Conservation (phyloP, 2,888 invertebrate genomes). For the Parnassius orleans region DNA sequence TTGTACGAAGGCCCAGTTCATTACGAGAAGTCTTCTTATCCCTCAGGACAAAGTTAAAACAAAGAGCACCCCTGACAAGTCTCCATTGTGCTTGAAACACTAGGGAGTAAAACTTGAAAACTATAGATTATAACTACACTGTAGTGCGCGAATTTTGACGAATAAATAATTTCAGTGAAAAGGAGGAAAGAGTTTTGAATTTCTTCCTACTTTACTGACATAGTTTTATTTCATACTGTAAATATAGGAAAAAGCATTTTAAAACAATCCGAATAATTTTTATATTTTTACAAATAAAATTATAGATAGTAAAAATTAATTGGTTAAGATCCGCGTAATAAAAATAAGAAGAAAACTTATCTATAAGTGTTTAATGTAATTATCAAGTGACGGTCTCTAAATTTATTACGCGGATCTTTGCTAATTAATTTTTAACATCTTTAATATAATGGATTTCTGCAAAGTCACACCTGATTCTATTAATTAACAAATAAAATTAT, state of each 20-base stretch:
- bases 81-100: slow-evolving; percentile 17
- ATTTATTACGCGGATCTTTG: no score
- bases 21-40: slow-evolving; percentile 15
- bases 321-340: no score
- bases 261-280: no score
- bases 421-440: no score
- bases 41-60: slow-evolving; percentile 17
- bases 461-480: no score
- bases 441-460: no score
- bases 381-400: no score
- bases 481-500: no score
- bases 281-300: no score
- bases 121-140: slow-evolving; percentile 19
- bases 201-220: slow-evolving; percentile 3
- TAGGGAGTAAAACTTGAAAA: slow-evolving; percentile 17
- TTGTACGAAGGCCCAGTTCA: slow-evolving; percentile 9
- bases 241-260: not conserved
- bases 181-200: not conserved
- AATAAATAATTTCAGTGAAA: slow-evolving; percentile 7
- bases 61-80: slow-evolving; percentile 24
- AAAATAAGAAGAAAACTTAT: no score
- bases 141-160: slow-evolving; percentile 6
- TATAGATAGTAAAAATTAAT: no score
- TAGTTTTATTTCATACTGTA: not conserved
- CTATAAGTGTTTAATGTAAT: no score